Evolutionary conservation across 2,797 vertebrate species (phyloP), one percentile per base, ranked within the genome.

Genomic region (Alca torda): DNA sequence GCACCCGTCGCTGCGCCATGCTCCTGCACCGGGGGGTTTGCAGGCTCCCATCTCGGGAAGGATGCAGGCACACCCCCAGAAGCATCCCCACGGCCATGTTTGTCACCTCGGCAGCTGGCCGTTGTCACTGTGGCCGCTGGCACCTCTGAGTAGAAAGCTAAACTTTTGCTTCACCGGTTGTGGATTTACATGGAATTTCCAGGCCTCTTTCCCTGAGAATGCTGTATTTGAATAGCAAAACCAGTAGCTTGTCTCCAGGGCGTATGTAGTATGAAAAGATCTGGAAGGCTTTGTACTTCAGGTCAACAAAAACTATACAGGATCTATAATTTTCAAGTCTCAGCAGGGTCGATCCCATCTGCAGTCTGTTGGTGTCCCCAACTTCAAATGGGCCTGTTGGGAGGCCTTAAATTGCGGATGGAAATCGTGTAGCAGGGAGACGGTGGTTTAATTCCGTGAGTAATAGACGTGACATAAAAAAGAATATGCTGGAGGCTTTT

Each of bases 401-500:
- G 84, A 84, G 54, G 63, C 84, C 84, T 63, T 41, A 46, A 79
- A 77, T 59, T 65, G 84, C 75, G 54, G 53, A 16, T 89, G 91
- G 82, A 48, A 78, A 28, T 60, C 3, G 48, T 2, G 14, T 19
- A 45, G 45, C 64, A 63, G 72, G 39, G 57, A 84, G 87, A 5
- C 4, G 0, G 28, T 3, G 13, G 11, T 91, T 91, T 33, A 79
- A 59, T 90, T 48, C 85, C 12, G 0, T 13, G 39, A 45, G 39
- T 79, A 81, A 79, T 59, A 46, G 91, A 39, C 18, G 63, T 50
- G 74, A 46, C 43, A 19, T n/a, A 13, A 39, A 39, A 37, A 43
- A 46, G 72, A 74, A 89, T 87, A 48, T 90, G 90, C 80, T 59
- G 77, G 86, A 94, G 86, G 85, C 46, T 24, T 86, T 84, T 73